These are phyloP conservation scores for Promerops cafer DNA, from an alignment of 2,113 vertebrate genomes.

Conservation along the genomic window DNA sequence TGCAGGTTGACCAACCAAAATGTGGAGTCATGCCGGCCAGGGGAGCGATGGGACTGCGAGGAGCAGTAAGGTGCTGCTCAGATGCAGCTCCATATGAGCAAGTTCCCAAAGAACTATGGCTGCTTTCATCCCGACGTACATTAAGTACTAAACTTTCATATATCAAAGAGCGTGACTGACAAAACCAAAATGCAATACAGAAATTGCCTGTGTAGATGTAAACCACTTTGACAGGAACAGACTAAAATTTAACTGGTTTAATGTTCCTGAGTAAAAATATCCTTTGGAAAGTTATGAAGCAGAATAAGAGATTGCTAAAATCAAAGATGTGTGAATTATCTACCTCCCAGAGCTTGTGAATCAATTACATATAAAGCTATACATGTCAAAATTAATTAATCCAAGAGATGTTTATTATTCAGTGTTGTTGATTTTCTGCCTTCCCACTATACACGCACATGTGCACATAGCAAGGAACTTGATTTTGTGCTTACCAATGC, in stretches of 20 bases:
- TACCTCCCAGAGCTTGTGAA: background rate
- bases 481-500: background rate
- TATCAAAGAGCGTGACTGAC: background rate
- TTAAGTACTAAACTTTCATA: background rate
- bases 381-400: slow-evolving; percentile 15
- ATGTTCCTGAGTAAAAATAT: background rate
- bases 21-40: background rate
- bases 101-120: background rate
- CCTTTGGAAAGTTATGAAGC: background rate
- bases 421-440: background rate
- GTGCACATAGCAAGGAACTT: background rate
- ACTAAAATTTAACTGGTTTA: background rate
- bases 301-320: background rate
- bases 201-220: background rate
- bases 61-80: background rate
- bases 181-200: background rate
- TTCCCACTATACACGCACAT: rapidly evolving
- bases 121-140: background rate
- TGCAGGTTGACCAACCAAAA: background rate
- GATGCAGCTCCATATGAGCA: background rate
- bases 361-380: background rate
- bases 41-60: rapidly evolving
- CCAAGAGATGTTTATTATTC: background rate
- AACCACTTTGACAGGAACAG: background rate
- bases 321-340: slow-evolving; percentile 4